These are phyloP conservation scores for Hucho hucho DNA, from an alignment of 2,113 vertebrate species.

Conservation along the genomic window DNA sequence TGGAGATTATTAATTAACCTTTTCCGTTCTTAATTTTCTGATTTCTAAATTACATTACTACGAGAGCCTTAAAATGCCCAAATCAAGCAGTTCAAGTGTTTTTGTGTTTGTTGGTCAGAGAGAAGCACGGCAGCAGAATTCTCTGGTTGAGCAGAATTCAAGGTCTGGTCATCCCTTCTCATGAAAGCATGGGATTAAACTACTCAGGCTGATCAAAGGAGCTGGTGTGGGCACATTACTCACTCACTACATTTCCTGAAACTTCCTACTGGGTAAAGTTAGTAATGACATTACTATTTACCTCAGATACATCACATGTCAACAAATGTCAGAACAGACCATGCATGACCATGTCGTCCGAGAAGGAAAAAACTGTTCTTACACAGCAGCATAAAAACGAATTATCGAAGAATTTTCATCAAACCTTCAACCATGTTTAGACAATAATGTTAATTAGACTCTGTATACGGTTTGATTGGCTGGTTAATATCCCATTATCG, in stretches of 20 bases:
- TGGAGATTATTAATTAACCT: too few species aligned
- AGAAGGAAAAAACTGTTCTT: too few species aligned
- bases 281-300: not conserved
- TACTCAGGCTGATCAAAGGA: conserved; percentile 37
- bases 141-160: not conserved
- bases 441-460: too few species aligned
- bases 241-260: not conserved
- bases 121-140: not conserved
- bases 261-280: not conserved
- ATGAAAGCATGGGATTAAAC: conserved; percentile 30
- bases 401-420: too few species aligned
- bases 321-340: too few species aligned
- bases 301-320: not conserved
- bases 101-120: not conserved
- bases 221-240: not conserved
- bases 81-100: not conserved
- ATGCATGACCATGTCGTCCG: too few species aligned
- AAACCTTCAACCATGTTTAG: too few species aligned
- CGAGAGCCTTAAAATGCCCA: not conserved
- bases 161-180: not conserved
- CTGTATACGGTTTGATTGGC: too few species aligned
- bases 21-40: not conserved
- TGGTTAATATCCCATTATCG: too few species aligned
- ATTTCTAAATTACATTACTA: not conserved
- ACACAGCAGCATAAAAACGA: too few species aligned